A percentile compares a stretch with the other conserved stretches of the same genome.
Evolutionary conservation across 1,140 invertebrate species (phyloP).

Genomic region (honey bee (Apis mellifera)): DNA sequence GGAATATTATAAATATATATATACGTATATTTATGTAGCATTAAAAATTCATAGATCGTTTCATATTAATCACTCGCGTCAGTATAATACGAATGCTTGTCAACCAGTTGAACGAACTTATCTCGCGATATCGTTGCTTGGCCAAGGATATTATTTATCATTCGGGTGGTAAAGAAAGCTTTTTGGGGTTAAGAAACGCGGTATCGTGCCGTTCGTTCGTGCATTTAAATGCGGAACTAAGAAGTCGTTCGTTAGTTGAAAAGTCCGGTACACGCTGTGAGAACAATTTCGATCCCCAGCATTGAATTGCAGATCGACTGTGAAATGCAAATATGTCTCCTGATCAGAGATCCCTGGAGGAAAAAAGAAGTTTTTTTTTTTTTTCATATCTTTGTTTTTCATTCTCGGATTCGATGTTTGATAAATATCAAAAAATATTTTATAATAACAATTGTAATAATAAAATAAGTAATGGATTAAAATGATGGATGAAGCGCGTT

Average conservation of each 20-base stretch:
- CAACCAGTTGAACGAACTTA: background rate
- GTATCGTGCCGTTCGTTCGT: slow-evolving; percentile 2
- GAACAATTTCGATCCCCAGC: slow-evolving; percentile 37
- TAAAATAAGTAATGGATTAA: background rate
- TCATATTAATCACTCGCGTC: too few species aligned
- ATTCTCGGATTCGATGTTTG: background rate
- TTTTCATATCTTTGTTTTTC: background rate
- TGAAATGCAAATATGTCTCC: slow-evolving; percentile 33
- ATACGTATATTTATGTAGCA: background rate
- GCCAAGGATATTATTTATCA: background rate
- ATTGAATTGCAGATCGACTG: slow-evolving; percentile 56
- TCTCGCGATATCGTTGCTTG: background rate
- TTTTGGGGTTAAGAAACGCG: slow-evolving; percentile 37
- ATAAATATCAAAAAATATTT: too few species aligned
- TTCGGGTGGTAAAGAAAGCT: background rate
- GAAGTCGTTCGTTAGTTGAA: slow-evolving; percentile 39
- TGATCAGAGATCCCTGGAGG: background rate
- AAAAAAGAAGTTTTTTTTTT: background rate
- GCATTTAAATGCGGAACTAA: slow-evolving; percentile 43
- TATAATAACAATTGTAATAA: too few species aligned
- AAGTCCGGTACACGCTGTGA: background rate
- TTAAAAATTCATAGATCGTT: background rate
- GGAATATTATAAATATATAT: too few species aligned
- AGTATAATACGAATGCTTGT: background rate
- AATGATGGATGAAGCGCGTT: background rate